Percentiles rank a stretch among this genome's conserved stretches.
Conservation (phyloP, 2,113 vertebrate species). For the Felis chaus region DNA sequence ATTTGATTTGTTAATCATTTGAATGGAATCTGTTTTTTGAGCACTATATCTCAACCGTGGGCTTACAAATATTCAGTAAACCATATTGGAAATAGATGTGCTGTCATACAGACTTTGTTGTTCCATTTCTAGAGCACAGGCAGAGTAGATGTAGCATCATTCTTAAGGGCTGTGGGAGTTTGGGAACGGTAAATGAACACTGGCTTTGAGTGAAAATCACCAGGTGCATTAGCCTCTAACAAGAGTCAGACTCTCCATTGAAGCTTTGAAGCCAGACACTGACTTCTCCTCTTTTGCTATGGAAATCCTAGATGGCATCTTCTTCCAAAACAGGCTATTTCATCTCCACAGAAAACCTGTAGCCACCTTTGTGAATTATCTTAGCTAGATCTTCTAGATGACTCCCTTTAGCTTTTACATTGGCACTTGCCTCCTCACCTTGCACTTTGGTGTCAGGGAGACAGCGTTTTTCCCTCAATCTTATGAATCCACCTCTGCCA, state of each 20-base stretch:
- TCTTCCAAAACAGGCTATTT: background rate
- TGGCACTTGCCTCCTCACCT: background rate
- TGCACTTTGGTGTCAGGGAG: background rate
- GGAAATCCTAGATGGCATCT: background rate
- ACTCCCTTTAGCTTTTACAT: background rate
- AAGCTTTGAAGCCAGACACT: background rate
- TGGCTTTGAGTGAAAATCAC: background rate
- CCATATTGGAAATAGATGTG: background rate
- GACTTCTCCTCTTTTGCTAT: background rate
- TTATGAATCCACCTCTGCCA: background rate
- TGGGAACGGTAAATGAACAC: background rate
- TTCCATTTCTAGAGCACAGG: background rate
- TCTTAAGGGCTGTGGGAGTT: background rate
- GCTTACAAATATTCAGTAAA: background rate
- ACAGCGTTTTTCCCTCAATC: background rate
- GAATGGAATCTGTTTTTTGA: background rate
- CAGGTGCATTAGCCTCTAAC: background rate
- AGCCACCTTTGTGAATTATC: background rate
- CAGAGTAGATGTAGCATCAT: background rate
- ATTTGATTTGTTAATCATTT: background rate
- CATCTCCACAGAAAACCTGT: background rate
- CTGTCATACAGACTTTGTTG: background rate
- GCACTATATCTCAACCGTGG: background rate
- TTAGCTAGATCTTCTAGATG: background rate
- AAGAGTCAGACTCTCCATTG: background rate